These are phyloP conservation scores for Cephus sareptanus DNA, from an alignment of 2,888 invertebrate genomes.

Conservation along the genomic window DNA sequence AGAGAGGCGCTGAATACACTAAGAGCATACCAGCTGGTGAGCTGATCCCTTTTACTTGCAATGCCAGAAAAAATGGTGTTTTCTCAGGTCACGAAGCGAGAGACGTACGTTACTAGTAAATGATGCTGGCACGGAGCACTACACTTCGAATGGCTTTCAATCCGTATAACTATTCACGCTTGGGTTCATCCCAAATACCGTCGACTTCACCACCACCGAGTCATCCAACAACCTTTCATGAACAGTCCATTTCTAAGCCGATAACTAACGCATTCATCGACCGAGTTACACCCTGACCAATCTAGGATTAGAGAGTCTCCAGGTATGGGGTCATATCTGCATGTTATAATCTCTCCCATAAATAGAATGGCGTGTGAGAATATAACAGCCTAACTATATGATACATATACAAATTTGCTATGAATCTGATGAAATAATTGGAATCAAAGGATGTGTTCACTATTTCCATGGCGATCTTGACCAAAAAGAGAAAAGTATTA, in stretches of 20 bases:
- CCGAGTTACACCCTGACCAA: constrained; percentile 16
- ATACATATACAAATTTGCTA: constrained; percentile 22
- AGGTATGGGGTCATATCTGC: constrained; percentile 30
- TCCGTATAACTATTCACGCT: constrained; percentile 12
- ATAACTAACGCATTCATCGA: neutral
- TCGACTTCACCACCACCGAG: neutral
- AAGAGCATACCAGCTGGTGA: constrained; percentile 33
- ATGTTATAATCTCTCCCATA: neutral
- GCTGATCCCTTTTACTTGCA: constrained; percentile 39
- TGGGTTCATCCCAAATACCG: constrained; percentile 16
- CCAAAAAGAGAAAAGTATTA: neutral
- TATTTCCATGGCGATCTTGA: neutral
- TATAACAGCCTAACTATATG: neutral
- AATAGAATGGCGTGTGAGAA: neutral
- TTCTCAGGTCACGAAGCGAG: constrained; percentile 36
- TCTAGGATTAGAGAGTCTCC: constrained; percentile 28
- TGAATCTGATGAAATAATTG: neutral
- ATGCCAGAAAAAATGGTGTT: constrained; percentile 34
- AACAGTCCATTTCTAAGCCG: neutral
- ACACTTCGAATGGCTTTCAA: neutral
- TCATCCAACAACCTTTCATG: constrained; percentile 7
- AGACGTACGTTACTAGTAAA: constrained; percentile 3
- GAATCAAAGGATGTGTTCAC: neutral
- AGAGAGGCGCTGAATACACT: constrained; percentile 27
- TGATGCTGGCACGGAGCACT: neutral